Percentiles rank a stretch among this genome's conserved stretches.
Conservation (phyloP, 2,113 vertebrate species). For the Eolophus roseicapilla region DNA sequence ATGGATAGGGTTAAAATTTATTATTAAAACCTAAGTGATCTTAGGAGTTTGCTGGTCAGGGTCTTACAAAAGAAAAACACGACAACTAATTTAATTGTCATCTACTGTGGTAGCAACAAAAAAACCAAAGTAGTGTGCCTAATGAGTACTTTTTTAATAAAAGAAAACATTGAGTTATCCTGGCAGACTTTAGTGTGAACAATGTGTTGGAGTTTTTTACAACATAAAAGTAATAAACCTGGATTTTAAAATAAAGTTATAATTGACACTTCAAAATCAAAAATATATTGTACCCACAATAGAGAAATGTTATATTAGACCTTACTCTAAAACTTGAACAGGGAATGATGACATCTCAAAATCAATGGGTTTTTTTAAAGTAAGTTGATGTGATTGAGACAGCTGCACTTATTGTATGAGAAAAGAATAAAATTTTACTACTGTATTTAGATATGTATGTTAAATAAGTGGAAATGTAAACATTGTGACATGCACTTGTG, state of each 20-base stretch:
- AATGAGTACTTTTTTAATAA: neutral
- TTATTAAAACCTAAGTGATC: neutral
- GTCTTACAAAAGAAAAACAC: neutral
- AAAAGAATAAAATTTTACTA: neutral
- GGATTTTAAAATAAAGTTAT: neutral
- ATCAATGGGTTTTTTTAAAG: neutral
- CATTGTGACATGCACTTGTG: neutral
- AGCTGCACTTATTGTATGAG: neutral
- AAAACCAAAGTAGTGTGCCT: neutral
- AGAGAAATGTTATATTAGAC: neutral
- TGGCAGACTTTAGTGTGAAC: neutral
- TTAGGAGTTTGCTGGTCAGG: neutral
- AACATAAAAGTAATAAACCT: neutral
- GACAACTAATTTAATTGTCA: neutral
- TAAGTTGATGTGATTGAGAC: neutral
- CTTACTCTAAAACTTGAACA: neutral
- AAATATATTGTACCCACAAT: neutral
- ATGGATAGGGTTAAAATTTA: neutral
- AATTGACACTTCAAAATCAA: neutral
- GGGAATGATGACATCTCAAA: neutral
- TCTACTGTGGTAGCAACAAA: neutral
- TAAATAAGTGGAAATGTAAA: neutral
- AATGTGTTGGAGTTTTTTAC: neutral
- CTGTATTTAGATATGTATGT: neutral
- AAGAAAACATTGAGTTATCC: neutral